Base-by-base conservation (phyloP, 2,797 vertebrate genomes). In the Peromyscus attwateri region DNA sequence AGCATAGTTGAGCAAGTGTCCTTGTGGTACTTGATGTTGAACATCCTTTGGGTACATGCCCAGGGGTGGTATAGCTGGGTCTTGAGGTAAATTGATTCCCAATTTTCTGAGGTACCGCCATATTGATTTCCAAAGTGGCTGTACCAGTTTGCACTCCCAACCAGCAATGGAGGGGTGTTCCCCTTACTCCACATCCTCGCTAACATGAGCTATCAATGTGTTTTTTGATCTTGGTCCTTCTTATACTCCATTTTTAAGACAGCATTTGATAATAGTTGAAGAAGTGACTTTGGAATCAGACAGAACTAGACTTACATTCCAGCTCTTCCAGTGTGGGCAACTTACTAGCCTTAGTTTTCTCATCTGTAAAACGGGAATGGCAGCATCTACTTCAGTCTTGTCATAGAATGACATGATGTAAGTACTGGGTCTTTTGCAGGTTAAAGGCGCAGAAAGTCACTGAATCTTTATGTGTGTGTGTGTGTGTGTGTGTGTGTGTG, bases 381-480 rank as follows among this genome's bases (percentile, higher is more conserved):
- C 6, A 55, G 8, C 23, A 34, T n/a, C 76, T 93, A 79, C 11
- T 4, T 70, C 37, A 40, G 12, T 27, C n/a, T 29, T 89, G 60
- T 95, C 62, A 16, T 1, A 70, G 13, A 57, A 84, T 71, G n/a
- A 68, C 43, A 81, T 9, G 68, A 55, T 52, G 0, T 19, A 64
- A 17, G 3, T 25, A 71, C 19, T 29, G 52, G 52, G 7, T 64
- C 75, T 80, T 68, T 70, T 62, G 68, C 10, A 81, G 11, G 70
- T 4, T 80, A 91, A 93, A 52, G 60, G 70, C 79, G 3, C 10
- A 43, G 6, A 23, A 62, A 77, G 79, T 46, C 77, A 76, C 37
- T 80, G 68, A 70, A 80, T 90, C 90, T 87, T 76, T 77, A 87
- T 68, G 77, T n/a, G n/a, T n/a, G n/a, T n/a, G n/a, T n/a, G n/a